A percentile compares a stretch with the other conserved stretches of the same genome.
Conservation (phyloP, 2,797 vertebrate species). For the Varecia variegata region DNA sequence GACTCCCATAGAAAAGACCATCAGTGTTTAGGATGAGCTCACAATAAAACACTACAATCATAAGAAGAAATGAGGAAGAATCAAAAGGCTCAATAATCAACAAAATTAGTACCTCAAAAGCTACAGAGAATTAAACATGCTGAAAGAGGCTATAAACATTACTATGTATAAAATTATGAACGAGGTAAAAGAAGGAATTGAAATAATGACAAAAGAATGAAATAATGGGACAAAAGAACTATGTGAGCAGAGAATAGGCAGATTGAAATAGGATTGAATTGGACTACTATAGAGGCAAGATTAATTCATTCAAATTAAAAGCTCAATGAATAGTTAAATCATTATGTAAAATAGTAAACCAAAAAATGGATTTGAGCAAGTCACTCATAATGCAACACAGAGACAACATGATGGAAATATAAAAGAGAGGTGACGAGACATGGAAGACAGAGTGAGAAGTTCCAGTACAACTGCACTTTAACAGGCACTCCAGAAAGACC, state of each 20-base stretch:
- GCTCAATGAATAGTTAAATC: background rate
- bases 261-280: background rate
- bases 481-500: background rate
- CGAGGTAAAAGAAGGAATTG: background rate
- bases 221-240: background rate
- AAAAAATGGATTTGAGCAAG: background rate
- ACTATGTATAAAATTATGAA: background rate
- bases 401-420: background rate
- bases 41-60: background rate
- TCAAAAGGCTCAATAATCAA: background rate
- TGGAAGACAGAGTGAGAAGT: background rate
- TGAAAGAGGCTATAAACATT: background rate
- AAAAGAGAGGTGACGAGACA: background rate
- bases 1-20: background rate
- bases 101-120: background rate
- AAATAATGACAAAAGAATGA: background rate
- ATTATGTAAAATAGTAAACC: background rate
- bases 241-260: background rate
- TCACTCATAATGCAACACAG: background rate
- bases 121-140: background rate
- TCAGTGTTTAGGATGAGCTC: background rate
- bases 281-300: background rate
- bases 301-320: background rate
- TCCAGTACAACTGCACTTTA: background rate
- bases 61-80: background rate